A percentile compares a stretch with the other conserved stretches of the same genome.
phyloP scores from a whole-genome alignment of 2,113 vertebrate species.

The Lathamus discolor region DNA sequence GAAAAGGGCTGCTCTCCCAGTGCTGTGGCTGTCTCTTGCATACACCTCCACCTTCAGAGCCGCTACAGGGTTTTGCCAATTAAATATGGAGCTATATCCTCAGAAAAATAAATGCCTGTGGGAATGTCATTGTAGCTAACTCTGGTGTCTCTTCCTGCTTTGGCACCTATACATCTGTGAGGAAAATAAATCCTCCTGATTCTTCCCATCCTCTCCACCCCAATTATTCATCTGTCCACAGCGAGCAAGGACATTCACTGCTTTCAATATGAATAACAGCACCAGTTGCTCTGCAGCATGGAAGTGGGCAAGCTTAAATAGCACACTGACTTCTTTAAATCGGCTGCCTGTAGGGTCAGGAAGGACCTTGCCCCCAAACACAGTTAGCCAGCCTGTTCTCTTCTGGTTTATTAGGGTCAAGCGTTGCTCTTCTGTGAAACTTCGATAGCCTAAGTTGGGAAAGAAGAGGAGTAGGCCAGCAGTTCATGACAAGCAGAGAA shows the following conservation, averaged over 20 bases:
- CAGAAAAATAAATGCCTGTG: neutral
- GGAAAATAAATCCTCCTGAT: neutral
- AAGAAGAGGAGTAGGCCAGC: neutral
- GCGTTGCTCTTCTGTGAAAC: neutral
- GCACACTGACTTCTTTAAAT: neutral
- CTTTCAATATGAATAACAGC: neutral
- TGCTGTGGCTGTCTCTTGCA: neutral
- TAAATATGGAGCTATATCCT: neutral
- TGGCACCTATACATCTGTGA: neutral
- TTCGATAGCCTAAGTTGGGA: neutral
- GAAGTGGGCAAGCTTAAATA: neutral
- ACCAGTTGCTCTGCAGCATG: neutral
- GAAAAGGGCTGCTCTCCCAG: conserved; percentile 8
- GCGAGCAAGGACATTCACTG: neutral
- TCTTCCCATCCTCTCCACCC: neutral
- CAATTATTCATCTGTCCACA: neutral
- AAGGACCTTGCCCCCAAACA: neutral
- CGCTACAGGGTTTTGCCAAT: neutral
- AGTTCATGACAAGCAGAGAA: neutral
- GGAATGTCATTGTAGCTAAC: neutral
- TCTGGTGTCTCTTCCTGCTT: neutral
- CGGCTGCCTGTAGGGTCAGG: neutral
- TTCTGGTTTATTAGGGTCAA: neutral
- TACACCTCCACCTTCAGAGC: neutral
- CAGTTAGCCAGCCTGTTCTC: neutral